Conservation (phyloP, 2,113 vertebrate genomes). For the Callipepla californica region DNA sequence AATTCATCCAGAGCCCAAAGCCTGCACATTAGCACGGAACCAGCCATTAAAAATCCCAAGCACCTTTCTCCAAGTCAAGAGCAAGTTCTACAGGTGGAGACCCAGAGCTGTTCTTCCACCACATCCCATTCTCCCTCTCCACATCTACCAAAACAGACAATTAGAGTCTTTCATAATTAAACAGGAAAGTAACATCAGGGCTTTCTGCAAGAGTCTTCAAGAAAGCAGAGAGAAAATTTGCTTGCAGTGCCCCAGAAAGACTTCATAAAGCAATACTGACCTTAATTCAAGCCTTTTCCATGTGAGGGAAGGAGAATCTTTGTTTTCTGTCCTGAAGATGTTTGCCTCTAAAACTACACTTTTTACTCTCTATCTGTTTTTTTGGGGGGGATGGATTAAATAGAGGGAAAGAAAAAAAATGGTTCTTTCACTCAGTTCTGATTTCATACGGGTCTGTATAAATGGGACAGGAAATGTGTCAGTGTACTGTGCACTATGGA, state of each 20-base stretch:
- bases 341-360: neutral
- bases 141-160: slow-evolving; percentile 15
- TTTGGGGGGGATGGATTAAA: neutral
- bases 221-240: neutral
- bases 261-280: neutral
- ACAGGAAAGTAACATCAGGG: neutral
- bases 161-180: slow-evolving; percentile 43
- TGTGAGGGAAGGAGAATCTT: neutral
- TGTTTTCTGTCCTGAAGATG: neutral
- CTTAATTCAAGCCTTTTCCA: neutral
- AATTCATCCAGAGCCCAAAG: neutral
- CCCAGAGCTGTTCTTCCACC: neutral
- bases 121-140: neutral
- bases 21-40: accelerated
- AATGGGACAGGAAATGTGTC: neutral
- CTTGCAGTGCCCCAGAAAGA: neutral
- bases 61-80: neutral
- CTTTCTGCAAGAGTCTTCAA: neutral
- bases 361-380: neutral
- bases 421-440: accelerated
- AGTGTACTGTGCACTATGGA: neutral
- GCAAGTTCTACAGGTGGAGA: neutral
- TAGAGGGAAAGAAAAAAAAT: accelerated
- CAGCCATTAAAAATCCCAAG: neutral
- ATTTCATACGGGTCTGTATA: neutral